Base-by-base conservation (phyloP, 2,797 vertebrate species). In the Urophycis tenuis region DNA sequence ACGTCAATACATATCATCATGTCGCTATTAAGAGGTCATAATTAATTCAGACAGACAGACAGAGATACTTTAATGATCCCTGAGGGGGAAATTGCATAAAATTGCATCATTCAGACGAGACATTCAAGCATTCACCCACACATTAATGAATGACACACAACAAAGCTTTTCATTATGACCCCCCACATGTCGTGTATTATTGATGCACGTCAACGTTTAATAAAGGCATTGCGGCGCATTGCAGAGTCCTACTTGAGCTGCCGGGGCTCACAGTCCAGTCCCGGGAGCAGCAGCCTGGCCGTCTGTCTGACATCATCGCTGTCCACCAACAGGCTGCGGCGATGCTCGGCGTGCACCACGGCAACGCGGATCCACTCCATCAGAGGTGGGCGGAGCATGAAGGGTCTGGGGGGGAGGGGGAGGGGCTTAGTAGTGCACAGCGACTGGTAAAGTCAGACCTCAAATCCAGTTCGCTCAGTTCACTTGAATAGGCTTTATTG, bases 301-400 rank as follows among this genome's bases (percentile, higher is more conserved):
- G 94, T 91, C 89, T 98, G 97, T 83, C 96, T 89, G 87, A 98
- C 93, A 60, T 98, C 97, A 0, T 97, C 95, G 0, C 95, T 95
- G 92, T 97, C 96, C 90, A 98, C 96, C 0, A 95, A 93, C n/a
- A 94, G 88, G 88, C 96, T 96, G 80, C 94, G 93, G n/a, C 96
- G 95, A 87, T 98, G 96, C 79, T 98, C 95, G 0, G 96, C 94
- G 0, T 96, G 96, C 1, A 96, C 95, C 89, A 95, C 93, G 15
- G 95, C 94, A 32, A 97, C 93, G 0, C 95, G 86, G 93, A 98
- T 96, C 97, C 97, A 98, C 86, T 98, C 96, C 94, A 96, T 95
- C 83, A 98, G 93, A 0, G 96, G 96, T 0, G 95, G 96, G 75
- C 96, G 94, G 75, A 97, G 92, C 91, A 96, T 91, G 90, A 96